These are phyloP conservation scores for Lordiphosa collinella DNA, from an alignment of 1,140 invertebrate genomes.

Conservation along the genomic window DNA sequence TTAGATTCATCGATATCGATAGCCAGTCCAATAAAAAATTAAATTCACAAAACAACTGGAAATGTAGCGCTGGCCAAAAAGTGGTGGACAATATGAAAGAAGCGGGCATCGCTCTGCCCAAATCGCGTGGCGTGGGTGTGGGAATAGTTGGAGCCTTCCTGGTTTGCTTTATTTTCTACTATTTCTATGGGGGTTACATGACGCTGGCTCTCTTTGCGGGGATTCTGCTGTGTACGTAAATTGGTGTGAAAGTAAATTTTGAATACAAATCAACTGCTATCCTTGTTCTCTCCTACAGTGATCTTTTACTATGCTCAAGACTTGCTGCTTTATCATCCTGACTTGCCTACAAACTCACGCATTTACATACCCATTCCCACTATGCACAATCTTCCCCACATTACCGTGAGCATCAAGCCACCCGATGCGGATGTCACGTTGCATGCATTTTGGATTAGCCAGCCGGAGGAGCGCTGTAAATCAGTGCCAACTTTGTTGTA, in stretches of 20 bases:
- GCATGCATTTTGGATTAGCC: conserved; percentile 93
- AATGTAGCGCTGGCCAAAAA: conserved; percentile 43
- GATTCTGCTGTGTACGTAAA: conserved; percentile 84
- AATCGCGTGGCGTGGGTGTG: conserved; percentile 62
- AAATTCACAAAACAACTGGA: not conserved
- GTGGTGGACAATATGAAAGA: conserved; percentile 51
- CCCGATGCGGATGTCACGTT: conserved; percentile 88
- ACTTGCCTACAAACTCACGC: conserved; percentile 91
- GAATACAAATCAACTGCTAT: not conserved
- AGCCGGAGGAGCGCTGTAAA: conserved; percentile 84
- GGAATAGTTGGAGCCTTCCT: conserved; percentile 52
- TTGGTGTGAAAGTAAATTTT: not conserved
- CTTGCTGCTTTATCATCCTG: conserved; percentile 92
- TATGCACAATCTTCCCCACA: conserved; percentile 87
- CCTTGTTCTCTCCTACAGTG: conserved; percentile 80
- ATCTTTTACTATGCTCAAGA: conserved; percentile 93
- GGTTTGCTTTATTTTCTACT: conserved; percentile 86
- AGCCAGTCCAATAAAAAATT: too few species aligned
- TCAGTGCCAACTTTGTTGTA: conserved; percentile 90
- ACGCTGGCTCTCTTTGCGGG: conserved; percentile 86
- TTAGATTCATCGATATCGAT: too few species aligned
- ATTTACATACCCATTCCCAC: conserved; percentile 92
- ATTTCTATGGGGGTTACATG: conserved; percentile 88
- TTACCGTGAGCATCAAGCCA: conserved; percentile 87
- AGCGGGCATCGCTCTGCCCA: conserved; percentile 68